These are phyloP conservation scores for Augiades crinisus DNA, from an alignment of 2,888 invertebrate genomes.

Conservation along the genomic window DNA sequence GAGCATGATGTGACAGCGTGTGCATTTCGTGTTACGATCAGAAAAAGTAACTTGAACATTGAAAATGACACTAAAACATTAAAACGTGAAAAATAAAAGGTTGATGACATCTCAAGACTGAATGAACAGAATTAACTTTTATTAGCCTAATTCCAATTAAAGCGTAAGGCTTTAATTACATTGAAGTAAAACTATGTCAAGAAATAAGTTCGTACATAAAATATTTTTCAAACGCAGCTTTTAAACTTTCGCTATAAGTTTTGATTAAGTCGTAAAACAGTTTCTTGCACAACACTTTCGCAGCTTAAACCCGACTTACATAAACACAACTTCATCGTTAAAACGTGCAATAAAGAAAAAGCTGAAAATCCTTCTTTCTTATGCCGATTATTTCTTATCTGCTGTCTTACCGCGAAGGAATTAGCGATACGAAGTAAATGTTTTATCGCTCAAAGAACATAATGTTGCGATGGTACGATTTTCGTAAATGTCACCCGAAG, in stretches of 20 bases:
- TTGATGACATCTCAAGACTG: too few species aligned
- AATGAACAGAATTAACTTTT: too few species aligned
- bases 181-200: too few species aligned
- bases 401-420: background rate
- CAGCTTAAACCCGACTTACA: background rate
- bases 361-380: background rate
- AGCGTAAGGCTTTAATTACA: too few species aligned
- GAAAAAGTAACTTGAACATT: background rate
- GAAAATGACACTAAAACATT: too few species aligned
- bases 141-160: too few species aligned
- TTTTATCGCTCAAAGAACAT: too few species aligned
- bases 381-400: background rate
- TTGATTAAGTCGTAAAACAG: background rate
- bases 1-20: background rate
- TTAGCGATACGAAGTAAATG: background rate
- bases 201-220: too few species aligned
- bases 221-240: too few species aligned
- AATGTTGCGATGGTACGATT: too few species aligned
- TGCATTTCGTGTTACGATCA: background rate
- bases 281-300: background rate
- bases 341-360: conserved; percentile 5
- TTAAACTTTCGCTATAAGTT: background rate
- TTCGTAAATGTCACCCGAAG: too few species aligned
- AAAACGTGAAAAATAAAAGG: too few species aligned
- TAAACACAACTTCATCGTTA: background rate